Base-by-base conservation (phyloP, 2,797 vertebrate species). In the Craterocephalus amniculus region DNA sequence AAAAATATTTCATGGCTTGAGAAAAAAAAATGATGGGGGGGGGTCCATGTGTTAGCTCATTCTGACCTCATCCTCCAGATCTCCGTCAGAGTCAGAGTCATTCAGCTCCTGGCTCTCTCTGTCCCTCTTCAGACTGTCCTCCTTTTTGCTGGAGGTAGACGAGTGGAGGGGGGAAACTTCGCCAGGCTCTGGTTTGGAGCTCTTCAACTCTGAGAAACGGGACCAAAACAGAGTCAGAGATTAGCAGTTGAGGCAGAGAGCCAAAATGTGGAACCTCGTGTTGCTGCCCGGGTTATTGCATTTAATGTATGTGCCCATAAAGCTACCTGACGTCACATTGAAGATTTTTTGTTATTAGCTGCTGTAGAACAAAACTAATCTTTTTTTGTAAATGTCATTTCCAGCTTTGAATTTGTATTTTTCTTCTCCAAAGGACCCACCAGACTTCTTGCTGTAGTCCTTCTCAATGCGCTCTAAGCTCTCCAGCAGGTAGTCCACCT, bases 381-480 rank as follows among this genome's bases (percentile, higher is more conserved):
- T 40, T 40, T 43, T 43, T 18, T 22, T 24, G 51, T 20, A 12
- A 69, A 48, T 11, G 2, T 31, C 13, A 18, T 6, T 18, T 35
- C 49, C 2, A 12, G 9, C 45, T 22, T 24, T 49, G 8, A 49
- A 24, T 49, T 49, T 1, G 24, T 16, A 13, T 27, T 52, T 14
- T 13, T 27, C 49, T 26, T 38, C 9, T 57, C 29, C 18, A 8
- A 1, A 1, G 11, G 9, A 36, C 64, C 76, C 84, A 95, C 95
- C 95, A 58, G 84, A 93, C 91, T 95, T 95, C 87, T 95, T 96
- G 87, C 91, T 92, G 89, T 96, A 95, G 43, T 96, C 96, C 78
- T 95, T 95, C 80, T 96, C 96, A 90, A 96, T 96, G 84, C 93
- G 94, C 79, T 96, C 96, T 63, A 96, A 87, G 84, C 93, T 96